Percentiles rank a stretch among this genome's conserved stretches.
These are phyloP conservation scores for Gavialis gangeticus DNA, from an alignment of 2,113 vertebrate species.

Conservation along the genomic window DNA sequence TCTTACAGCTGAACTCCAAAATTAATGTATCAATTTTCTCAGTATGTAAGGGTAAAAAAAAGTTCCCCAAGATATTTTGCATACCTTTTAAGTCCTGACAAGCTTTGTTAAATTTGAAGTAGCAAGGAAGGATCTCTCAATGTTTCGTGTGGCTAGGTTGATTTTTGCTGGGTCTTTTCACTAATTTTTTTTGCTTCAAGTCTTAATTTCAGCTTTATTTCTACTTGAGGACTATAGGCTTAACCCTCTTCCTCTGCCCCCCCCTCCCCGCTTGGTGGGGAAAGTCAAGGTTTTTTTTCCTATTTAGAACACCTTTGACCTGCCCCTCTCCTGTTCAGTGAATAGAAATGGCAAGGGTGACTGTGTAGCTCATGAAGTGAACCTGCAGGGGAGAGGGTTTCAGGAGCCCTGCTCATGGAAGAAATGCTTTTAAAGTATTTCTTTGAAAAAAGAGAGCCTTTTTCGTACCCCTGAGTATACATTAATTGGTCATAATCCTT, in stretches of 20 bases:
- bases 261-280: background rate
- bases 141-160: background rate
- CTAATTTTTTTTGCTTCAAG: conserved; percentile 30
- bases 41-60: background rate
- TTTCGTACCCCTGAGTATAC: conserved; percentile 9
- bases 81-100: background rate
- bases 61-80: background rate
- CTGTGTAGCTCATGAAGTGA: conserved; percentile 13
- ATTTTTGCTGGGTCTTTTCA: background rate
- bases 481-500: conserved; percentile 52
- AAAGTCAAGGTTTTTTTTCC: conserved; percentile 27
- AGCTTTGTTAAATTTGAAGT: background rate
- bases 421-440: conserved; percentile 30
- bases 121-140: background rate
- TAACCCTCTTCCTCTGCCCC: background rate
- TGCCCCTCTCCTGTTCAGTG: background rate
- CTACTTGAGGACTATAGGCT: background rate
- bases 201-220: conserved; percentile 35
- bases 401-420: conserved; percentile 1
- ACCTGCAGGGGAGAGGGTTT: conserved; percentile 23
- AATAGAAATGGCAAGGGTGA: conserved; percentile 10
- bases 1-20: background rate
- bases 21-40: conserved; percentile 15
- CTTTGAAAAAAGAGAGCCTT: conserved; percentile 11
- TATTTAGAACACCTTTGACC: conserved; percentile 14